These are phyloP conservation scores for Drosophila athabasca DNA, from an alignment of 1,140 invertebrate species.

Conservation along the genomic window DNA sequence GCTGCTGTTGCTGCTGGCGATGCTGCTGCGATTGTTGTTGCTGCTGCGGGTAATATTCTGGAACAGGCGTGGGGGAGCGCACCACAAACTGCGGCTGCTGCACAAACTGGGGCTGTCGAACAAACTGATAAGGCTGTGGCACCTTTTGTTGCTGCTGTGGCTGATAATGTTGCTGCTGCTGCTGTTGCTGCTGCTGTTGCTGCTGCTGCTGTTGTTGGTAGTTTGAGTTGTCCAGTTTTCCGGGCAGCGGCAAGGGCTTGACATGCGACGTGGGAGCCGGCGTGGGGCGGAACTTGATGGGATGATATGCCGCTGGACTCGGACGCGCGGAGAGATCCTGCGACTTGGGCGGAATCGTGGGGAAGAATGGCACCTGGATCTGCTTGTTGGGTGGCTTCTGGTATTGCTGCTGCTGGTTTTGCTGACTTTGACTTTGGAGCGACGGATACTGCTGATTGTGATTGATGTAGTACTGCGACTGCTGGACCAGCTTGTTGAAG, in stretches of 20 bases:
- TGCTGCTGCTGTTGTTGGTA: conserved; percentile 64
- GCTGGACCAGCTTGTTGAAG: conserved; percentile 73
- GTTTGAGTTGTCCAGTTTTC: conserved; percentile 64
- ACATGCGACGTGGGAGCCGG: conserved; percentile 67
- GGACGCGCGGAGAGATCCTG: conserved; percentile 27
- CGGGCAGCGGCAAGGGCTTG: conserved; percentile 68
- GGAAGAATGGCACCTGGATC: conserved; percentile 84
- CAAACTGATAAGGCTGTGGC: conserved; percentile 73
- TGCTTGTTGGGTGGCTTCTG: conserved; percentile 64
- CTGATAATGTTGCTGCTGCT: conserved; percentile 64
- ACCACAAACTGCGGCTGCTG: conserved; percentile 59
- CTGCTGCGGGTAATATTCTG: conserved; percentile 60
- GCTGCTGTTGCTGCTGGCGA: conserved; percentile 21
- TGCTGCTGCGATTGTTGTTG: conserved; percentile 60
- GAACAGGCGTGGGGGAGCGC: conserved; percentile 80
- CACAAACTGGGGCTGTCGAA: conserved; percentile 69
- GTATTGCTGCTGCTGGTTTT: conserved; percentile 51
- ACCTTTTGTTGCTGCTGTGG: conserved; percentile 41
- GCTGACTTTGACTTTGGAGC: conserved; percentile 50
- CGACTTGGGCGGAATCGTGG: conserved; percentile 81
- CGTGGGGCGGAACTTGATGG: conserved; percentile 80
- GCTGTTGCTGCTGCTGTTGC: conserved; percentile 66
- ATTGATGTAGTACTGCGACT: conserved; percentile 84
- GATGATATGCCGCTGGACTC: conserved; percentile 77
- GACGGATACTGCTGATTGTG: conserved; percentile 82